Conservation (phyloP, 2,797 vertebrate genomes). For the Karalla daura region DNA sequence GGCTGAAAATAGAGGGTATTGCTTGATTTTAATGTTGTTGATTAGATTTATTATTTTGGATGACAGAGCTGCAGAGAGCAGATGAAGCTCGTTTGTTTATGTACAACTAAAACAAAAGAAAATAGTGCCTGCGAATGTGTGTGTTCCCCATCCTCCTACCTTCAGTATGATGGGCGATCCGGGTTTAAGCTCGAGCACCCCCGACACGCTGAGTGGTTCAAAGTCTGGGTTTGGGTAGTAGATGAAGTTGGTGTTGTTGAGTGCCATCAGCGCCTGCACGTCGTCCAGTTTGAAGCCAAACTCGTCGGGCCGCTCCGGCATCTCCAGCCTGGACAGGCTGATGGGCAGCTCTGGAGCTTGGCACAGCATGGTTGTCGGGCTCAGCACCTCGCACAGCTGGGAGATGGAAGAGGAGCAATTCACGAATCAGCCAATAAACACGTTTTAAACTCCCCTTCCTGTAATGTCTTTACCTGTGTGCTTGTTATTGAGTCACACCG, state of each 20-base stretch:
- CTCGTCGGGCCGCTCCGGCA: conserved; percentile 91
- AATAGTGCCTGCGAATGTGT: background rate
- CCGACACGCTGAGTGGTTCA: conserved; percentile 90
- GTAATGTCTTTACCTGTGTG: too few species aligned
- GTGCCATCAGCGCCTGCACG: conserved; percentile 90
- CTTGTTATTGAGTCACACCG: too few species aligned
- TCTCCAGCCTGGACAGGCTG: conserved; percentile 85
- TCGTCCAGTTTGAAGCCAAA: conserved; percentile 98
- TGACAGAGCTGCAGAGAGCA: background rate
- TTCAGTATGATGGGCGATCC: conserved; percentile 97
- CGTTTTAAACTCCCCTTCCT: too few species aligned
- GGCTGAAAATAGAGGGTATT: too few species aligned
- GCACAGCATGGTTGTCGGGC: conserved; percentile 92
- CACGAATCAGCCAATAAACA: too few species aligned
- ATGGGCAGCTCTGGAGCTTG: conserved; percentile 92
- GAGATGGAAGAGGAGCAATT: conserved; percentile 12
- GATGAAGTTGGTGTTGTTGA: conserved; percentile 95
- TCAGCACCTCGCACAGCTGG: conserved; percentile 93
- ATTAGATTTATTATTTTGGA: background rate
- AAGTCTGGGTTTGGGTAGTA: conserved; percentile 97
- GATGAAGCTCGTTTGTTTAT: background rate
- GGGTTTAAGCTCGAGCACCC: conserved; percentile 95
- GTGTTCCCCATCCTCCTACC: conserved; percentile 75
- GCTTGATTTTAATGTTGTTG: background rate
- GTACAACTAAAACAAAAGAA: too few species aligned